Conservation (phyloP, 1,140 invertebrate genomes). For the Drosophila ohnishii region DNA sequence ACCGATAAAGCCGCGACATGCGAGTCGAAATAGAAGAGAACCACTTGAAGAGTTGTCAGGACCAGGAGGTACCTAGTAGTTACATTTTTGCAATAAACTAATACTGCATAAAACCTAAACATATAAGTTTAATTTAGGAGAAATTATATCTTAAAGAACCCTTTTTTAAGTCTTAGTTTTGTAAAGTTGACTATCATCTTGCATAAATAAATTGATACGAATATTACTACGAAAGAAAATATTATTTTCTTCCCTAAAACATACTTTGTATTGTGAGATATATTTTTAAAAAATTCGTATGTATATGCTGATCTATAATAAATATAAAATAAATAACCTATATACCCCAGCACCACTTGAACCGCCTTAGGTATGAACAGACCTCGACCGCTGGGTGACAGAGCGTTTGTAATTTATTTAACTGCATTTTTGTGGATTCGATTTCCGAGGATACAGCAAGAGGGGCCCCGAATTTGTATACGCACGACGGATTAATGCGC, state of each 20-base stretch:
- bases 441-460: conserved; percentile 64
- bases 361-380: conserved; percentile 1
- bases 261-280: not conserved
- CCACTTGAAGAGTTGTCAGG: not conserved
- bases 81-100: no score
- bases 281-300: not conserved
- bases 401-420: conserved; percentile 82
- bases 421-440: conserved; percentile 81
- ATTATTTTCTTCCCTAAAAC: not conserved
- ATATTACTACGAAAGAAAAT: not conserved
- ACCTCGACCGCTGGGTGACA: conserved; percentile 71
- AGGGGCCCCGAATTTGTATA: conserved; percentile 69
- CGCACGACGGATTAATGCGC: conserved; percentile 63
- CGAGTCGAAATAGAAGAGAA: conserved; percentile 30
- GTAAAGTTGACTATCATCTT: not conserved
- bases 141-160: not conserved
- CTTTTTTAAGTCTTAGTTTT: not conserved
- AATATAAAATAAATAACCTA: not conserved
- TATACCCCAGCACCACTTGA: not conserved
- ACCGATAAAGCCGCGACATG: conserved; percentile 75
- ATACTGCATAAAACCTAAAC: rapidly evolving
- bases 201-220: not conserved
- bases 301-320: not conserved
- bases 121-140: not conserved
- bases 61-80: not conserved